phyloP scores from a whole-genome alignment of 1,140 invertebrate genomes.

The Portunus trituberculatus region DNA sequence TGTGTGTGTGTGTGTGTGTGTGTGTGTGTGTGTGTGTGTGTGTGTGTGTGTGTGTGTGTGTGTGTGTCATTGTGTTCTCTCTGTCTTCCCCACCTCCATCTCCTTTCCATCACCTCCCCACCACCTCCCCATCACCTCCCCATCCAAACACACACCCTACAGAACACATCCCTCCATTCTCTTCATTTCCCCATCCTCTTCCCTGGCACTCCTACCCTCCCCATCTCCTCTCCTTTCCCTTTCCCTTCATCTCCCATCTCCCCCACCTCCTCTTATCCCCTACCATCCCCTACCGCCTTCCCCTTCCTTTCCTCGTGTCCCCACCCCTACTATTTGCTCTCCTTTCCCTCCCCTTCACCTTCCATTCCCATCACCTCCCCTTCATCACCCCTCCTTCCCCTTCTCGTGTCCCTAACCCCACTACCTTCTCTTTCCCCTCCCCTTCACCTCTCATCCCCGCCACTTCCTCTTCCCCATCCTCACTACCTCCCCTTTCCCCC shows the following conservation, averaged over 20 bases:
- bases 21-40: constrained; percentile 33
- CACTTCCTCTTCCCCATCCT: neutral
- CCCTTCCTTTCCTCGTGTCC: too few species aligned
- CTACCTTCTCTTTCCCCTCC: neutral
- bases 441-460: neutral
- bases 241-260: too few species aligned
- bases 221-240: constrained; percentile 15
- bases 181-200: neutral
- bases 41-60: neutral
- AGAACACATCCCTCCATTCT: too few species aligned
- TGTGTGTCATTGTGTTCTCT: neutral
- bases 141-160: too few species aligned
- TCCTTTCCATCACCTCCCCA: too few species aligned
- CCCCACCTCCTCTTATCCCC: too few species aligned
- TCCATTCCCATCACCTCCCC: too few species aligned
- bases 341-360: neutral
- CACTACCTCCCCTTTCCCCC: neutral
- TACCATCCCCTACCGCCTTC: too few species aligned
- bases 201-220: neutral
- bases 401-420: neutral
- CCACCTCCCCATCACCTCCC: too few species aligned
- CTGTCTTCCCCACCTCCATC: neutral
- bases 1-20: constrained; percentile 54
- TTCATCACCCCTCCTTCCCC: too few species aligned
- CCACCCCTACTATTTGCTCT: neutral